phyloP scores from a whole-genome alignment of 1,140 invertebrate genomes.

The Mercenaria mercenaria region DNA sequence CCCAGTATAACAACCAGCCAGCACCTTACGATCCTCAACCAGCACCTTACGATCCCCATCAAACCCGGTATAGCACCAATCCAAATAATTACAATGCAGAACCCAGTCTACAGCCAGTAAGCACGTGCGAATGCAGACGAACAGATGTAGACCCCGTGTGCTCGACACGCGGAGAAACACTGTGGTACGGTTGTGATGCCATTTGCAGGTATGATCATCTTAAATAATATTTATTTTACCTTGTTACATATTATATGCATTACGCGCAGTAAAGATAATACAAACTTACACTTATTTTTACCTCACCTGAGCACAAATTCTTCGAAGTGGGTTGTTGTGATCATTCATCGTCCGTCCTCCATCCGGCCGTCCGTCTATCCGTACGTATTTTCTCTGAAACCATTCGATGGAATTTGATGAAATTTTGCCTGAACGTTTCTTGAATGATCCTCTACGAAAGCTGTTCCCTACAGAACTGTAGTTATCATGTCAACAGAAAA shows the following conservation, averaged over 20 bases:
- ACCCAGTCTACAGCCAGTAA: conserved; percentile 46
- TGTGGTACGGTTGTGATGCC: conserved; percentile 47
- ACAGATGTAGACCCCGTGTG: conserved; percentile 58
- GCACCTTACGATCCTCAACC: neutral
- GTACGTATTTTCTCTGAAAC: too few relatives aligned
- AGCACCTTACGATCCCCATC: neutral
- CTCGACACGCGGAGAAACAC: conserved; percentile 26
- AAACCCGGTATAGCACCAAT: neutral
- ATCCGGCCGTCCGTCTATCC: too few relatives aligned
- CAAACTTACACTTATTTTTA: neutral
- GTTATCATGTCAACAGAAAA: too few relatives aligned
- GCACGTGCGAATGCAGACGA: conserved; percentile 25
- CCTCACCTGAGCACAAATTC: neutral
- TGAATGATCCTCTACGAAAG: too few relatives aligned
- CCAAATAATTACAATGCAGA: conserved; percentile 31
- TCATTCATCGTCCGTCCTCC: neutral
- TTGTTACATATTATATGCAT: neutral
- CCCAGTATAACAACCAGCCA: neutral
- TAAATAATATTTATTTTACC: neutral
- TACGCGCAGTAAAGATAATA: neutral
- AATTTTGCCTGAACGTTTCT: too few relatives aligned
- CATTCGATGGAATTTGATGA: too few relatives aligned
- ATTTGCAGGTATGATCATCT: conserved; percentile 42
- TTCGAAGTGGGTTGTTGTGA: too few relatives aligned
- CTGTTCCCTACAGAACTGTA: too few relatives aligned